Conservation (phyloP, 2,113 vertebrate species). For the Steatornis caripensis region DNA sequence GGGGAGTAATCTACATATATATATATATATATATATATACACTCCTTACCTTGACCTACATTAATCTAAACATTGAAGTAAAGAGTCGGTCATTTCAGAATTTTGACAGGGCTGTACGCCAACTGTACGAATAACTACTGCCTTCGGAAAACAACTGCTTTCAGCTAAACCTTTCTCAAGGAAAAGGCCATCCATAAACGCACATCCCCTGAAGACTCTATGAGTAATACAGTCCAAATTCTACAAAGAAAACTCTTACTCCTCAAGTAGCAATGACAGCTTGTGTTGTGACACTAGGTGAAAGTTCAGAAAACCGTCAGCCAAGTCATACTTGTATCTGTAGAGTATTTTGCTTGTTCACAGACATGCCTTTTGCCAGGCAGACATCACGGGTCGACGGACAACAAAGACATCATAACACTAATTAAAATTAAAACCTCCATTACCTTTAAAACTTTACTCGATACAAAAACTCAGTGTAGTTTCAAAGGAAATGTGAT, state of each 20-base stretch:
- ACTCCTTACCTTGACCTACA: not conserved
- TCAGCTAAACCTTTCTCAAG: not conserved
- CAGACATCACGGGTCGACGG: not conserved
- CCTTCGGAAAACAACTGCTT: not conserved
- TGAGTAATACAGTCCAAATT: not conserved
- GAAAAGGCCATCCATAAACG: not conserved
- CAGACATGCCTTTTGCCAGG: not conserved
- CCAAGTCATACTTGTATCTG: not conserved
- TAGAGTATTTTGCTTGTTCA: not conserved
- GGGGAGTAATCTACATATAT: too few relatives aligned
- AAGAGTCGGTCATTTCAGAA: too few relatives aligned
- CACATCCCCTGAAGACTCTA: not conserved
- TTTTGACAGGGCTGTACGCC: not conserved
- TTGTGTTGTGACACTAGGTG: not conserved
- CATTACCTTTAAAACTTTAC: not conserved
- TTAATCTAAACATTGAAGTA: rapidly evolving
- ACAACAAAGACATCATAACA: not conserved
- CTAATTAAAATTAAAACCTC: not conserved
- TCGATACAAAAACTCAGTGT: not conserved
- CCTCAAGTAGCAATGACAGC: not conserved
- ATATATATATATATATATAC: rapidly evolving
- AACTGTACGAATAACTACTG: not conserved
- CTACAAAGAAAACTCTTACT: not conserved
- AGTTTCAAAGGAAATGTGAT: not conserved
- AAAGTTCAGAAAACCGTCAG: not conserved